Evolutionary conservation across 1,140 invertebrate species (phyloP).

Genomic region (Brachionus sp.): DNA sequence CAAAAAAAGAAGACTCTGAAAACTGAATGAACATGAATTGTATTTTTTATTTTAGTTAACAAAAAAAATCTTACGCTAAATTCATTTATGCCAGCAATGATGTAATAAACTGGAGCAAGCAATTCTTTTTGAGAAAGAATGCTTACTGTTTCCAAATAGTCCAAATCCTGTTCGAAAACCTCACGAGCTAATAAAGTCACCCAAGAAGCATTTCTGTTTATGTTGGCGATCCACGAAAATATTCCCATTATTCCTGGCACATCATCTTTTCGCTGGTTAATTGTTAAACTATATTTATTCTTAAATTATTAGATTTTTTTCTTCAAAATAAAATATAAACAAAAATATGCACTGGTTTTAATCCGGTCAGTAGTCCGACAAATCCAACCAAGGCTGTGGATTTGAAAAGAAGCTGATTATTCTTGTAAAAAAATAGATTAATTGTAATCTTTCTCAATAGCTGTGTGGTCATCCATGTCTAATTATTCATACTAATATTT

Average conservation of each 20-base stretch:
- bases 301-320: neutral
- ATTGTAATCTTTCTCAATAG: slow-evolving; percentile 61
- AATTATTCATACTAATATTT: neutral
- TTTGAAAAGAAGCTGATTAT: slow-evolving; percentile 61
- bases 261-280: neutral
- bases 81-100: neutral
- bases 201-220: neutral
- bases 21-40: no score
- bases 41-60: no score
- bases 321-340: no score
- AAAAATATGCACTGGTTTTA: neutral
- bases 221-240: neutral
- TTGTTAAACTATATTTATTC: neutral
- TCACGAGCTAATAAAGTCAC: neutral
- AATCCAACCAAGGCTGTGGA: slow-evolving; percentile 65
- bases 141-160: neutral
- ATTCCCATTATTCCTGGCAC: neutral
- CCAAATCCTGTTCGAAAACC: neutral
- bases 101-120: neutral
- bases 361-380: slow-evolving; percentile 62
- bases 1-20: no score
- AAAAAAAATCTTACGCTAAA: slow-evolving; percentile 48
- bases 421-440: slow-evolving; percentile 61
- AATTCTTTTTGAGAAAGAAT: neutral
- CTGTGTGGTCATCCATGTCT: slow-evolving; percentile 63